phyloP scores from a whole-genome alignment of 2,888 invertebrate species.

The Laothoe populi region DNA sequence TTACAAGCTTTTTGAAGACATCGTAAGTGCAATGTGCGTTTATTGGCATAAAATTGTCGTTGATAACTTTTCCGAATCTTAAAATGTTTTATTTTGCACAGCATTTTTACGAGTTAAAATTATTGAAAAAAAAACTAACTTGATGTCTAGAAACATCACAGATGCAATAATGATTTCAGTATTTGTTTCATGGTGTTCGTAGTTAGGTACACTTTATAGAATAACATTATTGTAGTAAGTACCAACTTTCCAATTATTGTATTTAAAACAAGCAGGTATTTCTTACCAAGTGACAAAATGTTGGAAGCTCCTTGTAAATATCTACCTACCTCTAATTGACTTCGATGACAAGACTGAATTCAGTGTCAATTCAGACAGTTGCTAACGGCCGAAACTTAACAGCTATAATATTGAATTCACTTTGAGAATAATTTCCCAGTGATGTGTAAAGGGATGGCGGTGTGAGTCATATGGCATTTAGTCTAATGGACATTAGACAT shows the following conservation, averaged over 20 bases:
- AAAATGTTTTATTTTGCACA: not conserved
- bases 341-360: conserved; percentile 82
- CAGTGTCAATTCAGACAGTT: conserved; percentile 81
- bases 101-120: not conserved
- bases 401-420: conserved; percentile 21
- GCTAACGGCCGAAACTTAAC: conserved; percentile 45
- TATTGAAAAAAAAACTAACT: not conserved
- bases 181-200: conserved; percentile 13
- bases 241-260: not conserved
- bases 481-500: conserved; percentile 41
- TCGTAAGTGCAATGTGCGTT: conserved; percentile 31
- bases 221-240: no score
- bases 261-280: not conserved
- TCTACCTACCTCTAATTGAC: conserved; percentile 75
- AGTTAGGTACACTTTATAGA: not conserved
- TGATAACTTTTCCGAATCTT: not conserved
- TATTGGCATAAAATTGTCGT: not conserved
- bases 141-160: not conserved
- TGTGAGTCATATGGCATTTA: not conserved
- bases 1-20: conserved; percentile 26
- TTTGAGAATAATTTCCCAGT: not conserved
- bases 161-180: not conserved
- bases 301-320: conserved; percentile 62
- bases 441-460: not conserved
- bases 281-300: conserved; percentile 4